Conservation (phyloP, 2,113 vertebrate genomes). For the Naja naja region DNA sequence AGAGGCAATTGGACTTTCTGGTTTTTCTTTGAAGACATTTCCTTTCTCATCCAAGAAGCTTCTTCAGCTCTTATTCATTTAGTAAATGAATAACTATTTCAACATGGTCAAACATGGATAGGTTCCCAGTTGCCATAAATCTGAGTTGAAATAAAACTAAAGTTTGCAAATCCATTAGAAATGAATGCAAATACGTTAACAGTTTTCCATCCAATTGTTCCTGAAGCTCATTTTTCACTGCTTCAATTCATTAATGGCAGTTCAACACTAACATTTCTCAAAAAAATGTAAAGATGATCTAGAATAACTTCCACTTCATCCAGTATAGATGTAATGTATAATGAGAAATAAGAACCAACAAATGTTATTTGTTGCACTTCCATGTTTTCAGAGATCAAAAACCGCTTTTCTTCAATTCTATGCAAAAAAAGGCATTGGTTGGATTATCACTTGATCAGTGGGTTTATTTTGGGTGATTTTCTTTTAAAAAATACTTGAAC, state of each 20-base stretch:
- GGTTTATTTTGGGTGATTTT: background rate
- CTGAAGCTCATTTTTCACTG: background rate
- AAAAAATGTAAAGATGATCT: background rate
- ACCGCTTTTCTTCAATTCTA: background rate
- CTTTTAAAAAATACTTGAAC: background rate
- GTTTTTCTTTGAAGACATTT: too few species aligned
- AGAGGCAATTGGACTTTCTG: too few species aligned
- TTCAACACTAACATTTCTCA: background rate
- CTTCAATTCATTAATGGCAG: background rate
- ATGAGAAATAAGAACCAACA: background rate
- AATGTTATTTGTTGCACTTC: background rate
- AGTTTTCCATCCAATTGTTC: background rate
- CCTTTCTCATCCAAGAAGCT: too few species aligned
- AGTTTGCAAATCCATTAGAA: background rate
- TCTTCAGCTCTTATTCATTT: too few species aligned
- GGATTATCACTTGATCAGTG: background rate
- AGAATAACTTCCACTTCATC: background rate
- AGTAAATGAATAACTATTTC: background rate
- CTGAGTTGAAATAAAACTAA: background rate
- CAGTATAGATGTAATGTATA: background rate
- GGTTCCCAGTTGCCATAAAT: background rate
- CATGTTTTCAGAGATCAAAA: background rate
- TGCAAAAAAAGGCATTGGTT: background rate
- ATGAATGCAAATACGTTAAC: background rate
- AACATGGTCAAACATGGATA: background rate